Percentiles rank a stretch among this genome's conserved stretches.
phyloP scores from a whole-genome alignment of 2,797 vertebrate species.

The Schizothorax lantsangensis region DNA sequence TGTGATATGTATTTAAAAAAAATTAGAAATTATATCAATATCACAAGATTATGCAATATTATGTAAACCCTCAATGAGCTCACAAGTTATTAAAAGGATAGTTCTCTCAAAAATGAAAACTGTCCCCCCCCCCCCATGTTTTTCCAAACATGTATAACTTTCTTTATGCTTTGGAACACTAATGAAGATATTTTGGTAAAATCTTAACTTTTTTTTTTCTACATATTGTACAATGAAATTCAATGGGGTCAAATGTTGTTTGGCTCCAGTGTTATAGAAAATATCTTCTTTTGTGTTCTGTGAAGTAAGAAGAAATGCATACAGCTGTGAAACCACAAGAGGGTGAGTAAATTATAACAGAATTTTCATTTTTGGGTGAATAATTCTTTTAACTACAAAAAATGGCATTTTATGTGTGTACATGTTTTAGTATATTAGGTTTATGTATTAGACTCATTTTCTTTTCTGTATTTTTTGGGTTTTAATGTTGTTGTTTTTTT shows the following conservation, averaged over 20 bases:
- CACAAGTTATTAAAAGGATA: neutral
- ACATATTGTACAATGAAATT: neutral
- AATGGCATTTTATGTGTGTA: neutral
- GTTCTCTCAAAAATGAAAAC: neutral
- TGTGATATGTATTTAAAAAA: neutral
- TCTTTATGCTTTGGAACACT: neutral
- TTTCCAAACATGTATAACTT: neutral
- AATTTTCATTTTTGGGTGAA: neutral
- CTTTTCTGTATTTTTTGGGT: neutral
- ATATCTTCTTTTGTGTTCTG: neutral
- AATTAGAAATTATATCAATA: neutral
- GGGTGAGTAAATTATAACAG: neutral
- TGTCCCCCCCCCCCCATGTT: neutral
- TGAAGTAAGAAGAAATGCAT: neutral
- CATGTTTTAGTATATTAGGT: neutral
- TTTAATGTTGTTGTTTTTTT: neutral
- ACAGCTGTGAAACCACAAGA: neutral
- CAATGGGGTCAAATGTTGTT: neutral
- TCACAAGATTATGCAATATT: slow-evolving; percentile 22
- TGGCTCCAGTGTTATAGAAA: neutral
- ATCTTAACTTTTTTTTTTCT: neutral
- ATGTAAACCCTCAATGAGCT: neutral
- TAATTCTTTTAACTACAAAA: neutral
- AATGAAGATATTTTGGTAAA: neutral
- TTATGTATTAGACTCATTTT: neutral